These are phyloP conservation scores for Synergus umbraculus DNA, from an alignment of 2,888 invertebrate species.

Conservation along the genomic window DNA sequence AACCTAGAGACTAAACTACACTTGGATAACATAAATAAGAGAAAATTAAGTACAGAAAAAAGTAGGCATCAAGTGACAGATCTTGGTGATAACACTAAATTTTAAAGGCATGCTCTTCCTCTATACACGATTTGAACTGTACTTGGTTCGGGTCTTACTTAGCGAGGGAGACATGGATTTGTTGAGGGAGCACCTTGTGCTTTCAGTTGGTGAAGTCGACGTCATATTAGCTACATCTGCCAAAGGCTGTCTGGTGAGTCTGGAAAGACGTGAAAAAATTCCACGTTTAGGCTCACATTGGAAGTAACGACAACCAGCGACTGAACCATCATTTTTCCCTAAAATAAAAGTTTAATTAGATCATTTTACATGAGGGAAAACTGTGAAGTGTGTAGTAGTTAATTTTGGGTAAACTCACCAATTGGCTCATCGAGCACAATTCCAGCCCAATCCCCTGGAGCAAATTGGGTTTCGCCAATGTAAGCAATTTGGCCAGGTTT, in stretches of 20 bases:
- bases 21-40: not conserved
- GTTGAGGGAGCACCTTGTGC: conserved; percentile 76
- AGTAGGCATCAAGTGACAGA: not conserved
- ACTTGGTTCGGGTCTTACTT: conserved; percentile 71
- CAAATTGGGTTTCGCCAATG: conserved; percentile 97
- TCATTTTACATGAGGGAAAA: too few relatives aligned
- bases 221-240: conserved; percentile 76
- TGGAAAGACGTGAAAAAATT: conserved; percentile 94
- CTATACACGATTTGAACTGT: conserved; percentile 55
- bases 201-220: conserved; percentile 74
- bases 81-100: not conserved
- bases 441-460: conserved; percentile 99
- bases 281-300: conserved; percentile 95
- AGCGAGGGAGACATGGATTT: conserved; percentile 74
- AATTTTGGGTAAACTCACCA: conserved; percentile 80
- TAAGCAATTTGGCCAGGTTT: conserved; percentile 96
- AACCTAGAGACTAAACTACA: not conserved
- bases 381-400: too few relatives aligned
- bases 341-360: conserved; percentile 60
- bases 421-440: conserved; percentile 96
- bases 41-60: conserved; percentile 12
- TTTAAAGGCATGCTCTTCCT: conserved; percentile 29
- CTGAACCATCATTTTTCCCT: conserved; percentile 98
- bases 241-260: conserved; percentile 87
- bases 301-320: conserved; percentile 94